Percentiles rank a stretch among this genome's conserved stretches.
These are phyloP conservation scores for Scarus forsteni DNA, from an alignment of 2,797 vertebrate species.

Conservation along the genomic window DNA sequence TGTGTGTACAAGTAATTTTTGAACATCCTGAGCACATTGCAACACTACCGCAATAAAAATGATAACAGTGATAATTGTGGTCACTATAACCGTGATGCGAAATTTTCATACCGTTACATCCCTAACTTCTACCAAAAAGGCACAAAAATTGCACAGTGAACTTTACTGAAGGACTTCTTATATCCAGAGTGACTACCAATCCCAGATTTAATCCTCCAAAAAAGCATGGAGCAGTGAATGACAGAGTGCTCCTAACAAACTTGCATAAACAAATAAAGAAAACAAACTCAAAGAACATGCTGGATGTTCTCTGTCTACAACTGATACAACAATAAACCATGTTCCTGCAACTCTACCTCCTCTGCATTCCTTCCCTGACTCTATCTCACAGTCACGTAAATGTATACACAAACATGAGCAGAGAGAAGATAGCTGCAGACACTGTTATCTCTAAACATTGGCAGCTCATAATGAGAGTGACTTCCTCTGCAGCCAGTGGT, in stretches of 20 bases:
- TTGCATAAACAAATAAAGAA: slow-evolving; percentile 36
- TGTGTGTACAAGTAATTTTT: too few relatives aligned
- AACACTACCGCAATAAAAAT: too few relatives aligned
- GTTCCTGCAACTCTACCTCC: slow-evolving; percentile 50
- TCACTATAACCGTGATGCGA: too few relatives aligned
- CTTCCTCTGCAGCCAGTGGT: slow-evolving; percentile 65
- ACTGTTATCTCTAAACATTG: slow-evolving; percentile 63
- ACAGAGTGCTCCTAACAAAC: slow-evolving; percentile 46
- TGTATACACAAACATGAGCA: slow-evolving; percentile 21
- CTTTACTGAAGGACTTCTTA: slow-evolving; percentile 19
- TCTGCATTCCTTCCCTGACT: slow-evolving; percentile 39
- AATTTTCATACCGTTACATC: too few relatives aligned
- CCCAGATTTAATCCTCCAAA: slow-evolving; percentile 34
- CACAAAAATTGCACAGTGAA: slow-evolving; percentile 24
- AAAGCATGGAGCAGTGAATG: slow-evolving; percentile 22
- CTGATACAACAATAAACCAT: slow-evolving; percentile 39
- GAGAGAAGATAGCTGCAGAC: slow-evolving; percentile 36
- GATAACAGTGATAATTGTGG: too few relatives aligned
- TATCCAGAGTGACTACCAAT: slow-evolving; percentile 23
- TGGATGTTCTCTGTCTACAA: slow-evolving; percentile 14
- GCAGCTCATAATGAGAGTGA: slow-evolving; percentile 69
- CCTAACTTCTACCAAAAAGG: slow-evolving; percentile 16
- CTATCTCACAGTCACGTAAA: slow-evolving; percentile 27
- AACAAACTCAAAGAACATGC: slow-evolving; percentile 43
- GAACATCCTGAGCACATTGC: too few relatives aligned